phyloP scores from a whole-genome alignment of 2,888 invertebrate species.

The Eupithecia exiguata region DNA sequence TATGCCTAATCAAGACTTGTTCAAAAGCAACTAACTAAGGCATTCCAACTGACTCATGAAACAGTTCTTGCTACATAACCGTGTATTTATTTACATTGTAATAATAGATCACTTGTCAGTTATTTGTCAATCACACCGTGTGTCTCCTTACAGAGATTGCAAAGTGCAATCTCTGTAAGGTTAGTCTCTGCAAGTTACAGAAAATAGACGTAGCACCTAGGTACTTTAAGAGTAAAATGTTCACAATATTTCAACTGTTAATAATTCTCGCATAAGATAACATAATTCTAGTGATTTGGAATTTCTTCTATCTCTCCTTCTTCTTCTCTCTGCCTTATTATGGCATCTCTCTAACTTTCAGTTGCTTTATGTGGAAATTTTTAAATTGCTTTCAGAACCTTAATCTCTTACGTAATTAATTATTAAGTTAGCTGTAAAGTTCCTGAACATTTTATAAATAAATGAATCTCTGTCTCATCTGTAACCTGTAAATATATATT shows the following conservation, averaged over 20 bases:
- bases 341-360: no score
- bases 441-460: no score
- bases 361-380: no score
- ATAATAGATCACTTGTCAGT: slow-evolving; percentile 4
- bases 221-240: not conserved
- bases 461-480: no score
- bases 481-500: not conserved
- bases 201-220: not conserved
- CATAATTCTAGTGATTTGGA: not conserved
- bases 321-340: not conserved
- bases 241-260: not conserved
- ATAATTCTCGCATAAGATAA: not conserved
- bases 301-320: not conserved
- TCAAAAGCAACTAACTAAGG: not conserved
- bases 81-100: not conserved
- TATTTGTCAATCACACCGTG: not conserved
- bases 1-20: not conserved
- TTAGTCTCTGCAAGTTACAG: not conserved
- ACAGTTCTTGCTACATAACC: not conserved
- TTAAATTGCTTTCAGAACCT: no score
- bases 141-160: no score
- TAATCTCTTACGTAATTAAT: no score
- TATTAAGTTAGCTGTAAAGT: no score
- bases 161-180: not conserved
- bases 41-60: slow-evolving; percentile 1